A percentile compares a stretch with the other conserved stretches of the same genome.
These are phyloP conservation scores for Sycobia sp. DNA, from an alignment of 1,140 invertebrate genomes.

Conservation along the genomic window DNA sequence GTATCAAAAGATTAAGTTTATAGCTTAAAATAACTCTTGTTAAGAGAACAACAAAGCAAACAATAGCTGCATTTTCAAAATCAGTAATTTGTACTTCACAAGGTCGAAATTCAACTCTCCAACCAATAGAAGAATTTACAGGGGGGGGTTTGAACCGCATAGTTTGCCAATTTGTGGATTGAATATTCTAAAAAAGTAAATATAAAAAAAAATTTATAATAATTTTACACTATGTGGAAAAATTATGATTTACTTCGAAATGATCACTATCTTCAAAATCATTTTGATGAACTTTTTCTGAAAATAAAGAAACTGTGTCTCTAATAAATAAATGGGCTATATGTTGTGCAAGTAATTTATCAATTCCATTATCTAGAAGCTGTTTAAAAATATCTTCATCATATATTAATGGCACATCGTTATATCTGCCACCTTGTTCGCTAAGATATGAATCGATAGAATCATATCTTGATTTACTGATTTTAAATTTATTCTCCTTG, in stretches of 20 bases:
- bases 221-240: too few species aligned
- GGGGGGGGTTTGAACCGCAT: slow-evolving; percentile 99
- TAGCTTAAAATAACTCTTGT: slow-evolving; percentile 97
- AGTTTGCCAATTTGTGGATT: slow-evolving; percentile 99
- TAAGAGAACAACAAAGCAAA: slow-evolving; percentile 96
- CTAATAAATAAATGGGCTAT: slow-evolving; percentile 98
- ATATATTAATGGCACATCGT: slow-evolving; percentile 88
- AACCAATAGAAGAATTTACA: slow-evolving; percentile 93
- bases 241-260: slow-evolving; percentile 80
- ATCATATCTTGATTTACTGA: slow-evolving; percentile 96
- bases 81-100: slow-evolving; percentile 98
- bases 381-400: slow-evolving; percentile 83
- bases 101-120: slow-evolving; percentile 99
- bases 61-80: slow-evolving; percentile 99
- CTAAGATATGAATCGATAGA: slow-evolving; percentile 98
- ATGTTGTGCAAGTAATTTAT: slow-evolving; percentile 89
- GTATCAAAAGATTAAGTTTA: slow-evolving; percentile 94
- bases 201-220: background rate
- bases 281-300: slow-evolving; percentile 94
- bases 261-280: slow-evolving; percentile 95
- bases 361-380: slow-evolving; percentile 85
- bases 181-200: slow-evolving; percentile 83
- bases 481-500: slow-evolving; percentile 79
- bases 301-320: slow-evolving; percentile 95
- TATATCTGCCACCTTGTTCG: slow-evolving; percentile 83